These are phyloP conservation scores for Oryzias dopingdopingensis DNA, from an alignment of 2,797 vertebrate species.

Conservation along the genomic window DNA sequence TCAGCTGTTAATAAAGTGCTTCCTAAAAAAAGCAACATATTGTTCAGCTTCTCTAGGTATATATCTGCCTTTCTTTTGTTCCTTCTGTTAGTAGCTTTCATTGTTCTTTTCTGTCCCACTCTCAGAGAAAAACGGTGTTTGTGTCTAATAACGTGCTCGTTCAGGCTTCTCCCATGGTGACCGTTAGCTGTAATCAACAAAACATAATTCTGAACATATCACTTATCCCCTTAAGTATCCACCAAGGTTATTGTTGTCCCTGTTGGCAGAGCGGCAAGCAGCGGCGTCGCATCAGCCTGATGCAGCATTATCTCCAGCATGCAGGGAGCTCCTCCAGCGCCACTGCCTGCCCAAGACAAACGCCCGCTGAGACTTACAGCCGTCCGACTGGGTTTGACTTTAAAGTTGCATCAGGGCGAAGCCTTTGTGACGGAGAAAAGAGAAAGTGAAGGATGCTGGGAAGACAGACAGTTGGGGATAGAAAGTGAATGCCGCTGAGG, in stretches of 20 bases:
- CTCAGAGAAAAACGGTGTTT: constrained; percentile 11
- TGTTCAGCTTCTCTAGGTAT: constrained; percentile 60
- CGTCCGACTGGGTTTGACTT: constrained; percentile 59
- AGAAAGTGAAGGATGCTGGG: constrained; percentile 18
- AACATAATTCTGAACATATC: constrained; percentile 14
- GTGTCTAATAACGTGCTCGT: constrained; percentile 47
- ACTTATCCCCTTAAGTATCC: constrained; percentile 14
- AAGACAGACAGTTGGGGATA: constrained; percentile 18
- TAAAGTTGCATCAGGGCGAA: constrained; percentile 56
- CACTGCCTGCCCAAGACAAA: constrained; percentile 38
- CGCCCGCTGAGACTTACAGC: constrained; percentile 44
- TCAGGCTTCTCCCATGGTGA: no score
- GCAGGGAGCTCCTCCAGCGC: constrained; percentile 37
- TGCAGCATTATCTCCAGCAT: constrained; percentile 47
- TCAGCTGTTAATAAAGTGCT: no score
- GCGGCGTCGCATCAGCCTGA: constrained; percentile 37
- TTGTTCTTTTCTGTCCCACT: constrained; percentile 66
- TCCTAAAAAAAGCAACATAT: constrained; percentile 36
- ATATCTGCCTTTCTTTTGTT: constrained; percentile 72
- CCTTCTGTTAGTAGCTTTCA: constrained; percentile 68
- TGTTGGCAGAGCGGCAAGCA: constrained; percentile 23
- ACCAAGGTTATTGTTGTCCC: constrained; percentile 32
- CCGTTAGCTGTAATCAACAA: background rate
- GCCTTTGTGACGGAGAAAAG: constrained; percentile 35
- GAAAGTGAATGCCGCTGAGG: constrained; percentile 26